Base-by-base conservation (phyloP, 1,140 invertebrate species). In the Drosophila simulans region DNA sequence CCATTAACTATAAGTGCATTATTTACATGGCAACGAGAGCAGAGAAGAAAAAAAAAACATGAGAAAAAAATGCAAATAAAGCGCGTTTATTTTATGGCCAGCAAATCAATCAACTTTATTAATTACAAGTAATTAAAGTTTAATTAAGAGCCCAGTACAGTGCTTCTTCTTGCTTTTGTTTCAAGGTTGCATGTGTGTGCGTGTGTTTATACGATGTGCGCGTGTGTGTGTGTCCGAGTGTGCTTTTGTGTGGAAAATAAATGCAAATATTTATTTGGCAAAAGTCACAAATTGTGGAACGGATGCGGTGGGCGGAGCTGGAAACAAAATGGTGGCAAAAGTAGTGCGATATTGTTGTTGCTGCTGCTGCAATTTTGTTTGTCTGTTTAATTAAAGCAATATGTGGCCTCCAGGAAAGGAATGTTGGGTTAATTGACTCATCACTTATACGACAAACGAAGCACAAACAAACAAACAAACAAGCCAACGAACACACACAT, bases 351-450 rank as follows among this genome's bases (percentile, higher is more conserved):
- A 20, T 12, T 20, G 42, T 17, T 45, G 42, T 25, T 76, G 76
- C 42, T 75, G 56, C 51, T 69, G 69, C 34, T 86, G 81, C 57
- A 80, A 75, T 79, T 74, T 81, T 85, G 78, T 80, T 88, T 88
- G 83, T 88, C 80, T 89, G 84, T 89, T 89, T 89, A 89, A 89
- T 89, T 89, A 89, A 89, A 89, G 84, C 84, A 89, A 89, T 89
- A 89, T 89, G 84, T 75, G 80, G 80, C 84, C 85, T 89, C 80
- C 68, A 89, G 84, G 84, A 89, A 89, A 89, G 84, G 85, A 89
- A 89, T 89, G 85, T 80, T 89, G 77, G 85, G 84, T 89, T 89
- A 89, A 89, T 89, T 89, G 84, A 89, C 84, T 89, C 84, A 89
- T 89, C 84, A 86, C 79, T 86, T 89, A 85, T 90, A 89, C 84